A percentile compares a stretch with the other conserved stretches of the same genome.
Conservation (phyloP, 2,888 invertebrate genomes). For the Brachycybe producta region DNA sequence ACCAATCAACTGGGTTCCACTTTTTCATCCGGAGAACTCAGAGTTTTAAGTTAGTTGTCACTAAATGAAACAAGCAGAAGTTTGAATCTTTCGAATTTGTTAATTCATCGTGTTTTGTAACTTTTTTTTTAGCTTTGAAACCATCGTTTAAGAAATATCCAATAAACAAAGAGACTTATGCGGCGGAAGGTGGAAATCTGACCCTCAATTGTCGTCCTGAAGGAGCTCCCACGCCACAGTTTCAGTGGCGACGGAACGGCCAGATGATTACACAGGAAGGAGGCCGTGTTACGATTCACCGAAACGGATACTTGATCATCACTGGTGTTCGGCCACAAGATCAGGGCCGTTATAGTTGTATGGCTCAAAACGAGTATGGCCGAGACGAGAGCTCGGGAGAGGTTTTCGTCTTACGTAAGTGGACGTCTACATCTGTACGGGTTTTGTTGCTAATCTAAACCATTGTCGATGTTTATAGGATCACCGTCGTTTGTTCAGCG, state of each 20-base stretch:
- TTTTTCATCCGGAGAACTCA: constrained; percentile 76
- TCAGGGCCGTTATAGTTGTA: constrained; percentile 73
- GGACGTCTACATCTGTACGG: background rate
- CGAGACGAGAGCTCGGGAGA: constrained; percentile 70
- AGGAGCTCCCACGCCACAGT: constrained; percentile 78
- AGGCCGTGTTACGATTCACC: constrained; percentile 64
- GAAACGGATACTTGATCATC: constrained; percentile 75
- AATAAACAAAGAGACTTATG: constrained; percentile 76
- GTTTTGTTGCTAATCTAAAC: background rate
- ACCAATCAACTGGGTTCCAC: constrained; percentile 70
- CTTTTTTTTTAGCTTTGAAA: constrained; percentile 38
- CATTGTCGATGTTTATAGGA: constrained; percentile 37
- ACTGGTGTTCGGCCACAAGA: constrained; percentile 73
- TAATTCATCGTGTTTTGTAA: background rate
- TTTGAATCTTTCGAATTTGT: background rate
- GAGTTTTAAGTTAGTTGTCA: constrained; percentile 58
- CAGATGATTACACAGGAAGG: constrained; percentile 50
- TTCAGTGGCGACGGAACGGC: constrained; percentile 80
- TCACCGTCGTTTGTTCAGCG: constrained; percentile 54
- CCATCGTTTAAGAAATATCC: constrained; percentile 84
- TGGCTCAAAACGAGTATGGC: constrained; percentile 73
- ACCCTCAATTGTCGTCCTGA: constrained; percentile 86
- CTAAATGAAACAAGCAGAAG: background rate
- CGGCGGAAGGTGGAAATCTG: constrained; percentile 78
- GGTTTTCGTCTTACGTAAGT: constrained; percentile 63